A percentile compares a stretch with the other conserved stretches of the same genome.
Evolutionary conservation across 2,113 vertebrate genomes (phyloP).

Genomic region (Puffinus mauretanicus): DNA sequence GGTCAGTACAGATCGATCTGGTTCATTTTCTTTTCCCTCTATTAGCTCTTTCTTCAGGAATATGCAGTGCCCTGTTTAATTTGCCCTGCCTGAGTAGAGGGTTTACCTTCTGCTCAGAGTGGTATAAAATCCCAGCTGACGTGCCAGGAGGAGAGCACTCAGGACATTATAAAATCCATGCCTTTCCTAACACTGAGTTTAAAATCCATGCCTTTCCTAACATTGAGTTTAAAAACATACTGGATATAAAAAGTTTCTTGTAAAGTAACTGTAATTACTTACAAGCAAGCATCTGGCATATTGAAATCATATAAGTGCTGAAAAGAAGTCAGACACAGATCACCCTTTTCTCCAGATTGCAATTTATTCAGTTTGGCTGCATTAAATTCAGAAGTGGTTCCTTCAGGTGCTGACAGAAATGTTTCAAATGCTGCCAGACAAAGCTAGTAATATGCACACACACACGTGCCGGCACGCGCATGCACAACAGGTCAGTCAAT

Average conservation of each 20-base stretch:
- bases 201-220: neutral
- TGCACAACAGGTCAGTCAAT: neutral
- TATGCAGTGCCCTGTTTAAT: neutral
- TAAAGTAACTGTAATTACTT: neutral
- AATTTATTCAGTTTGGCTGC: neutral
- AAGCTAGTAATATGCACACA: neutral
- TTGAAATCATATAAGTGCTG: neutral
- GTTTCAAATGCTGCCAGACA: neutral
- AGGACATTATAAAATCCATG: neutral
- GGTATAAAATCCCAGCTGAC: neutral
- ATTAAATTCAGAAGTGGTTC: neutral
- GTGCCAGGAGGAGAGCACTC: neutral
- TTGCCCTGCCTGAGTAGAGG: neutral
- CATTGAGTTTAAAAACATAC: neutral
- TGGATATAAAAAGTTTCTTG: neutral
- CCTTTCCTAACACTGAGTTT: neutral
- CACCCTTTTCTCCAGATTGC: neutral
- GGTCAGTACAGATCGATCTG: neutral
- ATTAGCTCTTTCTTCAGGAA: neutral
- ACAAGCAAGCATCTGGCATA: neutral
- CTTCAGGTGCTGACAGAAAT: neutral
- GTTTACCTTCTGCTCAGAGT: neutral
- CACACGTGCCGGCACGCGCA: fast-evolving
- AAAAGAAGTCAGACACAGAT: neutral
- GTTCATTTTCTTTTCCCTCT: neutral